Percentiles rank a stretch among this genome's conserved stretches.
Conservation (phyloP, 2,888 invertebrate genomes). For the Nemapogon koenigi region DNA sequence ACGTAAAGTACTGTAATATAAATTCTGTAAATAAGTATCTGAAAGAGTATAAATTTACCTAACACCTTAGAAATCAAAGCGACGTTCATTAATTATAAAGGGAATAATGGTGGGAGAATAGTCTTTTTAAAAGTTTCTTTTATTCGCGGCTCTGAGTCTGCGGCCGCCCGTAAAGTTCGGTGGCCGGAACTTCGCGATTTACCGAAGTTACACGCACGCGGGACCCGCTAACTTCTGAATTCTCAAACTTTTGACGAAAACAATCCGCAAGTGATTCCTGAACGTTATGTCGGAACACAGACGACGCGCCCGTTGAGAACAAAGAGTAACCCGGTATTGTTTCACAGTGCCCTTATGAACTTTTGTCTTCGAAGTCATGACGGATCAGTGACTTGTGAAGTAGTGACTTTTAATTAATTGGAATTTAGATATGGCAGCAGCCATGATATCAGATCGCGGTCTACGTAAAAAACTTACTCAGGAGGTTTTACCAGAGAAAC, state of each 20-base stretch:
- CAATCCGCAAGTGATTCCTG: slow-evolving; percentile 28
- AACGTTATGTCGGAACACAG: slow-evolving; percentile 15
- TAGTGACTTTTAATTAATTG: slow-evolving; percentile 13
- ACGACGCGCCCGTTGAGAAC: slow-evolving; percentile 19
- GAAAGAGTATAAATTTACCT: no score
- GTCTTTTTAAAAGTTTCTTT: slow-evolving; percentile 10
- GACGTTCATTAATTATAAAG: slow-evolving; percentile 1
- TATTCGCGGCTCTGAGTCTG: slow-evolving; percentile 2
- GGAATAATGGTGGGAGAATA: slow-evolving; percentile 5
- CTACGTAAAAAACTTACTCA: slow-evolving; percentile 57
- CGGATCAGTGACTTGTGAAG: slow-evolving; percentile 18
- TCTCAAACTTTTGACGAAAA: slow-evolving; percentile 40
- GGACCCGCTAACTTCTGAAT: slow-evolving; percentile 35
- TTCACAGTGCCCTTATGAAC: slow-evolving; percentile 3
- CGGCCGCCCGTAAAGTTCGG: slow-evolving; percentile 1
- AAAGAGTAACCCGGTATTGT: slow-evolving; percentile 20
- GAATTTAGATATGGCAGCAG: slow-evolving; percentile 56
- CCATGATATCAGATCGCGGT: slow-evolving; percentile 62
- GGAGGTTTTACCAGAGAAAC: slow-evolving; percentile 52
- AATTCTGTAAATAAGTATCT: no score
- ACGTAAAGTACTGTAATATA: no score
- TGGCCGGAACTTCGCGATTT: slow-evolving; percentile 13
- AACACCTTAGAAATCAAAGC: not conserved
- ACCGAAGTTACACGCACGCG: slow-evolving; percentile 42
- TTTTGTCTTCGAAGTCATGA: not conserved